Percentiles rank a stretch among this genome's conserved stretches.
phyloP scores from a whole-genome alignment of 2,888 invertebrate genomes.

The Congeria kusceri region DNA sequence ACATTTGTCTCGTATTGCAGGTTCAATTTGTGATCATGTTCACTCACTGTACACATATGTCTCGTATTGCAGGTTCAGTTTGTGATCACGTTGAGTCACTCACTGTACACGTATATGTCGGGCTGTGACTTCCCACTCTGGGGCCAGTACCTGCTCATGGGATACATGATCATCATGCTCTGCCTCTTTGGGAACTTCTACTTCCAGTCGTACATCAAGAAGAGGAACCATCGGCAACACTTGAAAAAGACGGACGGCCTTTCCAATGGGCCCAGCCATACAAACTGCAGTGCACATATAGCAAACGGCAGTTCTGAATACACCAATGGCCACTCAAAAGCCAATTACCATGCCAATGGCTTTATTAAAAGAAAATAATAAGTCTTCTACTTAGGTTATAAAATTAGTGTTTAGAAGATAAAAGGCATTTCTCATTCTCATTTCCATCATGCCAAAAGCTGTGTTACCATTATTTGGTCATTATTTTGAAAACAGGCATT shows the following conservation, averaged over 20 bases:
- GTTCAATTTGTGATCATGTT: constrained; percentile 94
- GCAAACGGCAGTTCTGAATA: neutral
- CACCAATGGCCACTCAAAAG: constrained; percentile 6
- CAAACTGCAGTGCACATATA: neutral
- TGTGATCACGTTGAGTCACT: constrained; percentile 93
- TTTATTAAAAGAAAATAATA: constrained; percentile 9
- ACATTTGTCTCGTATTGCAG: constrained; percentile 88
- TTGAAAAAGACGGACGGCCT: constrained; percentile 50
- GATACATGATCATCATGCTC: constrained; percentile 97
- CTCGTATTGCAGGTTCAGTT: constrained; percentile 91
- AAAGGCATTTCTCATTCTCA: too few species aligned
- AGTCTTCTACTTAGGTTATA: neutral
- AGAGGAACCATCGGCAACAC: constrained; percentile 13
- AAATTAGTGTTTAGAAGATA: too few species aligned
- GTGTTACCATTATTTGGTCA: too few species aligned
- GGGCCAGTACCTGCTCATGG: constrained; percentile 87
- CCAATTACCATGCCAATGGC: constrained; percentile 12
- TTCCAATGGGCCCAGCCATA: constrained; percentile 6
- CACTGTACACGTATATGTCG: constrained; percentile 91
- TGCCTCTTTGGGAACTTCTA: constrained; percentile 98
- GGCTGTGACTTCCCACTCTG: constrained; percentile 93
- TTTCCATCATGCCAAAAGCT: too few species aligned
- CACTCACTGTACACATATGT: constrained; percentile 92
- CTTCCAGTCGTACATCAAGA: constrained; percentile 82
- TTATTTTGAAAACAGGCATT: too few species aligned